A percentile compares a stretch with the other conserved stretches of the same genome.
phyloP scores from a whole-genome alignment of 2,888 invertebrate species.

The Dorcus hopei region DNA sequence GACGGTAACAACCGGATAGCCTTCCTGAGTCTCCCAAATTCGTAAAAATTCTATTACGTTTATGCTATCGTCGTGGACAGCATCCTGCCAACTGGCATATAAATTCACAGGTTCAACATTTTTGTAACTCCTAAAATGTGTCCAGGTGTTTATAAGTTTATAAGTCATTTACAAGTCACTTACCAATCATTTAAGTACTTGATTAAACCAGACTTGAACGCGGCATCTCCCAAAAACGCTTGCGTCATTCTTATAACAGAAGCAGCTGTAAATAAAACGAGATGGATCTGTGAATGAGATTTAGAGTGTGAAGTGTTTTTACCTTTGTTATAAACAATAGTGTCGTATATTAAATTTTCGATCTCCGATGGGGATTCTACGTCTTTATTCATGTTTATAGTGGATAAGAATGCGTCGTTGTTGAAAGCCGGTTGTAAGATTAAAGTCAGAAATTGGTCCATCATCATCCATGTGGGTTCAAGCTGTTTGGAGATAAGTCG shows the following conservation, averaged over 20 bases:
- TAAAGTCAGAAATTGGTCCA: conserved; percentile 47
- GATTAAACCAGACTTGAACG: conserved; percentile 18
- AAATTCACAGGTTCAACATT: conserved; percentile 33
- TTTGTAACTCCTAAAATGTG: conserved; percentile 3
- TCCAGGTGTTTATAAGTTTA: too few relatives aligned
- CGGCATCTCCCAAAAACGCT: conserved; percentile 15
- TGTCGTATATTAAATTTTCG: conserved; percentile 60
- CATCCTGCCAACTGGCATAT: conserved; percentile 35
- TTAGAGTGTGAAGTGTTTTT: conserved; percentile 46
- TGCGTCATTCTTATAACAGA: conserved; percentile 53
- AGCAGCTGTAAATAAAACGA: conserved; percentile 46
- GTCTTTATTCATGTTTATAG: conserved; percentile 53
- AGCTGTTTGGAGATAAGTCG: too few relatives aligned
- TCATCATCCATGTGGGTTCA: conserved; percentile 29
- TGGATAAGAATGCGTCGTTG: conserved; percentile 53
- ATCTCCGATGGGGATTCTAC: conserved; percentile 58
- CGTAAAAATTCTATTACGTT: conserved; percentile 10
- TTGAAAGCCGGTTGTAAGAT: conserved; percentile 55
- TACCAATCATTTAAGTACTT: conserved; percentile 19
- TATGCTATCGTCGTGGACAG: background rate
- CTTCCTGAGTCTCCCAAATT: conserved; percentile 18
- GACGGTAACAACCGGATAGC: conserved; percentile 23
- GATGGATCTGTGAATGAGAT: too few relatives aligned
- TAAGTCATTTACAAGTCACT: background rate
- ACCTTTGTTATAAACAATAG: conserved; percentile 62